Conservation (phyloP, 2,888 invertebrate genomes). For the Cryptocheilus praepositus region DNA sequence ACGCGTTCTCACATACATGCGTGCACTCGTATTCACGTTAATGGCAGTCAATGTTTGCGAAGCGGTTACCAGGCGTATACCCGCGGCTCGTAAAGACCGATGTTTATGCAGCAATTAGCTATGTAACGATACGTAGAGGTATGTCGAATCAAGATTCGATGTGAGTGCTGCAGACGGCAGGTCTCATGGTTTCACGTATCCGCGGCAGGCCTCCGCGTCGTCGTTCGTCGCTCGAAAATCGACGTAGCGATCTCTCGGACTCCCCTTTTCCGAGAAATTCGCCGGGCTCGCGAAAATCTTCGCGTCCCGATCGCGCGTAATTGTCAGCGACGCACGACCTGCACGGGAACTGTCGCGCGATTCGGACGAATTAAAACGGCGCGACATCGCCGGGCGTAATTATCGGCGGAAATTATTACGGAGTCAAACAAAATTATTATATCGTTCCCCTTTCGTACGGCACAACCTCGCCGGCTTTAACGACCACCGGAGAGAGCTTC, state of each 20-base stretch:
- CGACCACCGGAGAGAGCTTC: too few relatives aligned
- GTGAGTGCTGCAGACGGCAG: constrained; percentile 22
- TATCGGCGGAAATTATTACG: too few relatives aligned
- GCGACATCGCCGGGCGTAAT: too few relatives aligned
- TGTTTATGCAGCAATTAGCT: constrained; percentile 72
- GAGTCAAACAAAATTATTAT: too few relatives aligned
- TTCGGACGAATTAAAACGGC: too few relatives aligned
- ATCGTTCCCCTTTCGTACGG: too few relatives aligned
- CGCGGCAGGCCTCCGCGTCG: background rate
- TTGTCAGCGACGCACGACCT: background rate
- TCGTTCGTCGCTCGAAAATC: too few relatives aligned
- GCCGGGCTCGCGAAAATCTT: background rate
- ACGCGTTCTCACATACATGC: too few relatives aligned
- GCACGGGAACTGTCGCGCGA: too few relatives aligned
- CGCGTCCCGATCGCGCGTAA: background rate
- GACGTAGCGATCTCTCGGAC: too few relatives aligned
- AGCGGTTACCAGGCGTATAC: constrained; percentile 66
- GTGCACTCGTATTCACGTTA: constrained; percentile 56
- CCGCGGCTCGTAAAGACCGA: constrained; percentile 66
- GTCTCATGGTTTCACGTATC: constrained; percentile 26
- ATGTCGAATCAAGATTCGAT: constrained; percentile 46
- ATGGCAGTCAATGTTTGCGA: constrained; percentile 69
- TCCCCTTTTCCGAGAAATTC: too few relatives aligned
- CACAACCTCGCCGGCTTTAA: too few relatives aligned
- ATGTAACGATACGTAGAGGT: constrained; percentile 59